phyloP scores from a whole-genome alignment of 2,888 invertebrate genomes.

The Drosophila testacea region DNA sequence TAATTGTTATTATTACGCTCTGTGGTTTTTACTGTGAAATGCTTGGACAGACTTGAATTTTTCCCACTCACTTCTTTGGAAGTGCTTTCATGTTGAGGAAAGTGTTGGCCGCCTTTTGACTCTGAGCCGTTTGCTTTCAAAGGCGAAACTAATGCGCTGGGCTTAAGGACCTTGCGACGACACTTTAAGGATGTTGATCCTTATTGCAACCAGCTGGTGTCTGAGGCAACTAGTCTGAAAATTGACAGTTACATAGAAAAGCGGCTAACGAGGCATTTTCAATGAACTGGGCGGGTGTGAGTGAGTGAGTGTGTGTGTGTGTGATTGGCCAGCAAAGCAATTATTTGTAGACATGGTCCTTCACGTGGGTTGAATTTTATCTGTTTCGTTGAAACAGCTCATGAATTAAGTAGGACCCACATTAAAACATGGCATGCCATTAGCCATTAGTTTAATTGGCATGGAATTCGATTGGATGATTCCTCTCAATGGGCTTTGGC shows the following conservation, averaged over 20 bases:
- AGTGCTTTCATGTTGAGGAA: conserved; percentile 1
- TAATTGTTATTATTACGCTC: too few species aligned
- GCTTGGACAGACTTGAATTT: not conserved
- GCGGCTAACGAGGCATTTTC: conserved; percentile 35
- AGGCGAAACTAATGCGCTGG: conserved; percentile 32
- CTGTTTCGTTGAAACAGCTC: conserved; percentile 6
- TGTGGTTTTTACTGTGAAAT: not conserved
- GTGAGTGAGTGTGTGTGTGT: conserved; percentile 18
- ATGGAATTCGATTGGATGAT: conserved; percentile 19
- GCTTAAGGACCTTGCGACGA: conserved; percentile 19
- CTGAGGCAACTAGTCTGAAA: conserved; percentile 34
- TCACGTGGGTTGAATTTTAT: conserved; percentile 6
- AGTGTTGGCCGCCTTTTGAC: not conserved
- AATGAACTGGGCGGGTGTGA: conserved; percentile 8
- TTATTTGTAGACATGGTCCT: conserved; percentile 28
- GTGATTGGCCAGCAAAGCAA: conserved; percentile 37
- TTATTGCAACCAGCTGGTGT: conserved; percentile 7
- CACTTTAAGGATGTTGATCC: conserved; percentile 31
- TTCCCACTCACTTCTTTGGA: not conserved
- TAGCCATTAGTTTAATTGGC: conserved; percentile 54
- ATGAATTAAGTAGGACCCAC: conserved; percentile 14
- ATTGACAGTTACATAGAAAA: conserved; percentile 62
- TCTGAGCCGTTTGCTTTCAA: conserved; percentile 19
- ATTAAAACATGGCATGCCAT: conserved; percentile 27
- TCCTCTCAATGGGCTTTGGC: conserved; percentile 7